These are phyloP conservation scores for Limnephilus marmoratus DNA, from an alignment of 2,888 invertebrate genomes.

Conservation along the genomic window DNA sequence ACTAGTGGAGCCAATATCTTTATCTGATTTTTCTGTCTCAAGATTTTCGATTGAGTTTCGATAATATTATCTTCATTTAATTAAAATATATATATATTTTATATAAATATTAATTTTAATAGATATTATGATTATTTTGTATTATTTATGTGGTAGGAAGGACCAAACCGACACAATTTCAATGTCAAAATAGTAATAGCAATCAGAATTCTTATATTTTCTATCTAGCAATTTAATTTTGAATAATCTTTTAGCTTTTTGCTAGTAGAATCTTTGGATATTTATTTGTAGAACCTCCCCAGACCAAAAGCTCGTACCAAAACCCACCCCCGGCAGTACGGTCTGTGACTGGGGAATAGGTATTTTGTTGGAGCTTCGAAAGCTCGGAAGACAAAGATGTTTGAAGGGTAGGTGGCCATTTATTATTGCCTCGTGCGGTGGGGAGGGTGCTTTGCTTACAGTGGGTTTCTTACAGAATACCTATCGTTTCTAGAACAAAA, in stretches of 20 bases:
- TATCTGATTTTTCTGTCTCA: too few relatives aligned
- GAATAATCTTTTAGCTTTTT: not conserved
- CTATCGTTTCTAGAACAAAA: not conserved
- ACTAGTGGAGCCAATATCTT: too few relatives aligned
- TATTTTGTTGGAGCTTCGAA: slow-evolving; percentile 6
- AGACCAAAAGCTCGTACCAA: not conserved
- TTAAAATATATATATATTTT: too few relatives aligned
- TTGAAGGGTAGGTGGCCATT: slow-evolving; percentile 62
- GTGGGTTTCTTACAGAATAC: slow-evolving; percentile 11
- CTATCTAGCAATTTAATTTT: too few relatives aligned
- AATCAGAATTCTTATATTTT: too few relatives aligned
- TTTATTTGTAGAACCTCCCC: not conserved
- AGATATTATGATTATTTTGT: too few relatives aligned
- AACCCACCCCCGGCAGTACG: not conserved
- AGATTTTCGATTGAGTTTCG: too few relatives aligned
- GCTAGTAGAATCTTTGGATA: not conserved
- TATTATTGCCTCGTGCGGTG: slow-evolving; percentile 57
- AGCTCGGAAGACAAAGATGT: slow-evolving; percentile 62
- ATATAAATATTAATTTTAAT: too few relatives aligned
- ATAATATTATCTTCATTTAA: too few relatives aligned
- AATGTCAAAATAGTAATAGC: too few relatives aligned
- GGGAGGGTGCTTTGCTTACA: slow-evolving; percentile 57
- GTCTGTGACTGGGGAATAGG: not conserved
- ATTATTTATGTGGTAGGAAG: too few relatives aligned
- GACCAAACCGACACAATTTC: too few relatives aligned